Percentiles rank a stretch among this genome's conserved stretches.
Evolutionary conservation across 2,113 vertebrate genomes (phyloP).

Genomic region (Greenwoodochromis staneri): DNA sequence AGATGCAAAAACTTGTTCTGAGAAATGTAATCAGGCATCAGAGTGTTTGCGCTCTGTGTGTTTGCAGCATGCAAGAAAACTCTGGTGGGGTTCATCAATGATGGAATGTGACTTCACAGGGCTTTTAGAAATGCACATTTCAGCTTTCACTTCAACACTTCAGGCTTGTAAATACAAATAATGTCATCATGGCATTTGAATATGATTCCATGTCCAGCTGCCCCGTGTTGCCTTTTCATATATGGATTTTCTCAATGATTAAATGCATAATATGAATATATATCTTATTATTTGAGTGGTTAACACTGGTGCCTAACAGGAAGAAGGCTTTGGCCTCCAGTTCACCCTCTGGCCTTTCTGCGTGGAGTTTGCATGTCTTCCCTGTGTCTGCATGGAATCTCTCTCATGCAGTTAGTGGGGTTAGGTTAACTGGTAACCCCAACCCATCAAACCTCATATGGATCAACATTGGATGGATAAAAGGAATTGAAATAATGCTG

Average conservation of each 20-base stretch:
- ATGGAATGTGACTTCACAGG: slow-evolving; percentile 38
- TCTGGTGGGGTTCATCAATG: slow-evolving; percentile 36
- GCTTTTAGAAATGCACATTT: slow-evolving; percentile 7
- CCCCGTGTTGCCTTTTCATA: neutral
- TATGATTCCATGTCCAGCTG: neutral
- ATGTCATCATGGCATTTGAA: slow-evolving; percentile 16
- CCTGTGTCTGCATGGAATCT: neutral
- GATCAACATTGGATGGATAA: neutral
- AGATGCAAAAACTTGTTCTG: slow-evolving; percentile 49
- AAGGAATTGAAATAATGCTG: neutral
- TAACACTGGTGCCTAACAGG: neutral
- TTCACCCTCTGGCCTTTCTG: neutral
- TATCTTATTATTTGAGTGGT: neutral
- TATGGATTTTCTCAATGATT: neutral
- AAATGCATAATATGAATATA: neutral
- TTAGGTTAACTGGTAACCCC: neutral
- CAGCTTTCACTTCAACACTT: slow-evolving; percentile 29
- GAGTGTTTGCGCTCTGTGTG: slow-evolving; percentile 30
- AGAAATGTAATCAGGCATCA: slow-evolving; percentile 49
- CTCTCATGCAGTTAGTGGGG: neutral
- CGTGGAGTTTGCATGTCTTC: neutral
- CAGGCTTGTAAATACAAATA: slow-evolving; percentile 21
- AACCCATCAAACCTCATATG: neutral
- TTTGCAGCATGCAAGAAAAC: slow-evolving; percentile 14
- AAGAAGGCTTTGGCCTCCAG: neutral